phyloP scores from a whole-genome alignment of 2,888 invertebrate genomes.

The Clivina fossor region DNA sequence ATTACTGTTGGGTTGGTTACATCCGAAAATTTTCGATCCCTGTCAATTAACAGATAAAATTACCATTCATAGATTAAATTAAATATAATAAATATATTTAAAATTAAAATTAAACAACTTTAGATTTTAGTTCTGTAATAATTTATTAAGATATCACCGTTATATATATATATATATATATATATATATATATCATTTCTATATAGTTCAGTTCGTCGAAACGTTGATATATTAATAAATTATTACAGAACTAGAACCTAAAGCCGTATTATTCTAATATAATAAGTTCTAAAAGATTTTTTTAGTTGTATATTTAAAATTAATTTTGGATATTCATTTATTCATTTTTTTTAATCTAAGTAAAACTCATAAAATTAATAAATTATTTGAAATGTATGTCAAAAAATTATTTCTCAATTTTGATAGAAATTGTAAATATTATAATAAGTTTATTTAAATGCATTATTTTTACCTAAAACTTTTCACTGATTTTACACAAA shows the following conservation, averaged over 20 bases:
- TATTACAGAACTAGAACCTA: no score
- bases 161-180: no score
- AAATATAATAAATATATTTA: background rate
- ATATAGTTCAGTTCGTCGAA: no score
- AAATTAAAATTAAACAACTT: background rate
- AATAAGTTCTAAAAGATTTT: no score
- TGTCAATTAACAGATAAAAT: conserved; percentile 4
- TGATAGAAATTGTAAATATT: no score
- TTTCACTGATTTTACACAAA: conserved; percentile 48
- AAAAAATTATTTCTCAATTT: background rate
- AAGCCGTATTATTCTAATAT: no score
- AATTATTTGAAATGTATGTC: background rate
- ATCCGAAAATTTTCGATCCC: conserved; percentile 17
- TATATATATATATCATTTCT: no score
- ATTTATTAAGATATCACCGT: no score
- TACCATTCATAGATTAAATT: background rate
- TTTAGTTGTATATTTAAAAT: background rate
- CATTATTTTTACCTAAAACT: conserved; percentile 46
- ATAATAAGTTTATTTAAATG: no score
- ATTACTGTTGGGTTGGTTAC: conserved; percentile 42
- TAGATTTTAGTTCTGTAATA: background rate
- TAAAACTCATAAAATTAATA: background rate
- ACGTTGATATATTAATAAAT: no score
- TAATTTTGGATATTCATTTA: background rate
- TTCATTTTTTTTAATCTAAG: background rate